phyloP scores from a whole-genome alignment of 2,888 invertebrate genomes.

The Stenotaenia linearis region DNA sequence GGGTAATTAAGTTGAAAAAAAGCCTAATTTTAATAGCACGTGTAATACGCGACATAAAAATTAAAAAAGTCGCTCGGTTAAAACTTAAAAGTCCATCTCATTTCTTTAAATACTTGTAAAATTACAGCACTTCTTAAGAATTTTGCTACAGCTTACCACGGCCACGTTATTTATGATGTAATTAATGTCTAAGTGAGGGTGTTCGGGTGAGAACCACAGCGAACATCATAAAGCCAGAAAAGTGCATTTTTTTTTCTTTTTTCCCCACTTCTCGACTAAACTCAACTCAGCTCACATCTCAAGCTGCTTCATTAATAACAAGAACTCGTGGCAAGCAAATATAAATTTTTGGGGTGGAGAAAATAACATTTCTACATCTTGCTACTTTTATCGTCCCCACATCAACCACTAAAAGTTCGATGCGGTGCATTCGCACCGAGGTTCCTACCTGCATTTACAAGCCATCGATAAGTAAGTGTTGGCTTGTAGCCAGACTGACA shows the following conservation, averaged over 20 bases:
- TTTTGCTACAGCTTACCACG: background rate
- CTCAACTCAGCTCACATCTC: background rate
- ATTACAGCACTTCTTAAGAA: background rate
- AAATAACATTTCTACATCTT: conserved; percentile 18
- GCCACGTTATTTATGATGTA: conserved; percentile 12
- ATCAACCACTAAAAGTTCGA: conserved; percentile 24
- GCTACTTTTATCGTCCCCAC: conserved; percentile 15
- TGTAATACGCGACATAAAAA: background rate
- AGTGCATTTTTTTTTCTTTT: background rate
- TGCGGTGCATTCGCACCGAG: background rate
- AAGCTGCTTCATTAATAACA: conserved; percentile 12
- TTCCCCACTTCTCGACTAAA: background rate
- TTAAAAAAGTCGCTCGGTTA: background rate
- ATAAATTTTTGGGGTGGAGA: background rate
- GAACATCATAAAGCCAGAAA: conserved; percentile 16
- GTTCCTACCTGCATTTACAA: conserved; percentile 21
- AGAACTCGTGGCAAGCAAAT: background rate
- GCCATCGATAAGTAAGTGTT: conserved; percentile 7
- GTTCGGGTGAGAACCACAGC: conserved; percentile 20
- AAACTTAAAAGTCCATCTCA: conserved; percentile 20
- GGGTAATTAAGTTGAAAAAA: background rate
- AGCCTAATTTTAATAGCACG: background rate
- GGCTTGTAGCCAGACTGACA: conserved; percentile 10
- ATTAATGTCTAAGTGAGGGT: conserved; percentile 20
- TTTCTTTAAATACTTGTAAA: conserved; percentile 21